Evolutionary conservation across 2,888 invertebrate genomes (phyloP).

Genomic region (Craniophora ligustri): DNA sequence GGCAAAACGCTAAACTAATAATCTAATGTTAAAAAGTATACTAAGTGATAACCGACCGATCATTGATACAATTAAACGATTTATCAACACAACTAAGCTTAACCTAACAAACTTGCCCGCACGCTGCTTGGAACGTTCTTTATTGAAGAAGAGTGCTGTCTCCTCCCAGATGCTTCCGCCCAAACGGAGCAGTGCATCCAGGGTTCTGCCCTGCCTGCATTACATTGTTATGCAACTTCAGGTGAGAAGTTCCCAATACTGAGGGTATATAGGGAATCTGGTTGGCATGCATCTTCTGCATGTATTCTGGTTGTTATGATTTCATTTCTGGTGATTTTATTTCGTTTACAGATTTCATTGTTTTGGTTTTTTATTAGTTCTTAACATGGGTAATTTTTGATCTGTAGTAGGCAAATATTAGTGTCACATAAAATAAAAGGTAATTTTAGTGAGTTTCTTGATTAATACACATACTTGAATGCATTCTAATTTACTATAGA

Average conservation of each 20-base stretch:
- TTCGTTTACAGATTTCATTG: neutral
- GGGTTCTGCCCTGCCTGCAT: slow-evolving; percentile 83
- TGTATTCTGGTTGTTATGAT: slow-evolving; percentile 6
- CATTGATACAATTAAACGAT: slow-evolving; percentile 26
- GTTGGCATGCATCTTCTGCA: slow-evolving; percentile 49
- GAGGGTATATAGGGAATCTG: slow-evolving; percentile 59
- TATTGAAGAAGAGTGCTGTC: slow-evolving; percentile 79
- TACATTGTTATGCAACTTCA: slow-evolving; percentile 83
- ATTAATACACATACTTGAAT: too few relatives aligned
- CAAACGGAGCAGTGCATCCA: slow-evolving; percentile 78
- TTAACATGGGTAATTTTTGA: neutral
- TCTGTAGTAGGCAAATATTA: too few relatives aligned
- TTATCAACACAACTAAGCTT: slow-evolving; percentile 47
- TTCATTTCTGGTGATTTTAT: neutral
- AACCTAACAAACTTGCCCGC: slow-evolving; percentile 60
- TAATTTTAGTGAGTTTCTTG: too few relatives aligned
- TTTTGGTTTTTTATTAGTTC: neutral
- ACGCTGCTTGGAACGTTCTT: slow-evolving; percentile 73
- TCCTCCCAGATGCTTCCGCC: slow-evolving; percentile 85
- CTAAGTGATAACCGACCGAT: too few relatives aligned
- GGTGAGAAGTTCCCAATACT: slow-evolving; percentile 84
- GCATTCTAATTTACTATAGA: too few relatives aligned
- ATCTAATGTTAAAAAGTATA: too few relatives aligned
- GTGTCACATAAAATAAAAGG: too few relatives aligned
- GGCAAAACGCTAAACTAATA: too few relatives aligned